phyloP scores from a whole-genome alignment of 1,140 invertebrate species.

The Plectrocnemia conspersa region DNA sequence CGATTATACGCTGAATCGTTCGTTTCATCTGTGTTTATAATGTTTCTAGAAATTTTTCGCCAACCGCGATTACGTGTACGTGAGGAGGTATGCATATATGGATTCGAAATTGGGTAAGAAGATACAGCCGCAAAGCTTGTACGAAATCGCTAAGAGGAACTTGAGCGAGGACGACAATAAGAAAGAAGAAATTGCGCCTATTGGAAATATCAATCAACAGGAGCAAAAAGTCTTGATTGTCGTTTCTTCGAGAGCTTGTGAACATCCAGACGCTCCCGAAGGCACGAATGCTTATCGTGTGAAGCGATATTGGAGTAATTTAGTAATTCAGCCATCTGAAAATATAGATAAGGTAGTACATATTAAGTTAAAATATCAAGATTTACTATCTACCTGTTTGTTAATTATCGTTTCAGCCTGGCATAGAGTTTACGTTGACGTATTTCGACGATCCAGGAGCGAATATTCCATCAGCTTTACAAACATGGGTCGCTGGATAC shows the following conservation, averaged over 20 bases:
- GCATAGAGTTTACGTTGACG: slow-evolving; percentile 79
- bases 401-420: slow-evolving; percentile 45
- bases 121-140: neutral
- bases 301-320: slow-evolving; percentile 78
- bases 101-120: slow-evolving; percentile 1
- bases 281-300: slow-evolving; percentile 61
- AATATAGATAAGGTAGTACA: slow-evolving; percentile 55
- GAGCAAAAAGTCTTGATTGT: slow-evolving; percentile 51
- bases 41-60: slow-evolving; percentile 65
- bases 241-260: slow-evolving; percentile 58
- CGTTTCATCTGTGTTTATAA: slow-evolving; percentile 12
- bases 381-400: slow-evolving; percentile 5
- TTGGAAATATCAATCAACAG: slow-evolving; percentile 33
- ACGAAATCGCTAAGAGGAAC: too few relatives aligned
- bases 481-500: slow-evolving; percentile 42
- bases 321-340: slow-evolving; percentile 71
- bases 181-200: neutral
- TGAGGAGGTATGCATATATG: slow-evolving; percentile 56
- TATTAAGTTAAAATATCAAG: slow-evolving; percentile 5
- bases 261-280: slow-evolving; percentile 57
- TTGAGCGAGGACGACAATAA: neutral
- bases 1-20: neutral
- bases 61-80: slow-evolving; percentile 84
- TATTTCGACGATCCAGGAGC: slow-evolving; percentile 85
- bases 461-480: slow-evolving; percentile 43